phyloP scores from a whole-genome alignment of 2,113 vertebrate species.

The Propithecus coquereli region DNA sequence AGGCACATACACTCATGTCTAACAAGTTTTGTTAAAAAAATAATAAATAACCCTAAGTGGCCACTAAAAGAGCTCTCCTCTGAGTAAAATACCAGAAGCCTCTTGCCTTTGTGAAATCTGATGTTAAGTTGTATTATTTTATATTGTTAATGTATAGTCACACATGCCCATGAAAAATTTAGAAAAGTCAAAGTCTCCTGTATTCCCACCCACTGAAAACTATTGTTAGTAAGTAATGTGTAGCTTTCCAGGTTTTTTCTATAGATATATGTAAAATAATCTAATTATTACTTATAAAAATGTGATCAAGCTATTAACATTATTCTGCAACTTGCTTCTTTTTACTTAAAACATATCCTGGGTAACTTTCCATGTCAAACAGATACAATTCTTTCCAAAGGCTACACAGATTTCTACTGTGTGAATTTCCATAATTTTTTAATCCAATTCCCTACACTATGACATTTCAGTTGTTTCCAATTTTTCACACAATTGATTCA shows the following conservation, averaged over 20 bases:
- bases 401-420: neutral
- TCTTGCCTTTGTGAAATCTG: neutral
- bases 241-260: neutral
- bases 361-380: neutral
- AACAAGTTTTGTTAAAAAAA: neutral
- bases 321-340: neutral
- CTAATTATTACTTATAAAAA: neutral
- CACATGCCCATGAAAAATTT: neutral
- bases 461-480: neutral
- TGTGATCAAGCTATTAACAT: neutral
- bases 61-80: neutral
- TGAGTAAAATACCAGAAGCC: neutral
- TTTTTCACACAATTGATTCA: neutral
- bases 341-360: neutral
- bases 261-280: neutral
- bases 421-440: neutral
- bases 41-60: too few relatives aligned
- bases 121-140: neutral
- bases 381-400: neutral
- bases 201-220: too few relatives aligned
- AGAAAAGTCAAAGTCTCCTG: neutral
- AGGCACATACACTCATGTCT: neutral
- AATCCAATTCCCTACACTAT: neutral
- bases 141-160: neutral
- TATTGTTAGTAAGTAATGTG: rapidly evolving